Evolutionary conservation across 64 coral and sea anemone genomes (phyloP), one percentile per base, ranked within the genome.

Genomic region (Stylophora pistillata): DNA sequence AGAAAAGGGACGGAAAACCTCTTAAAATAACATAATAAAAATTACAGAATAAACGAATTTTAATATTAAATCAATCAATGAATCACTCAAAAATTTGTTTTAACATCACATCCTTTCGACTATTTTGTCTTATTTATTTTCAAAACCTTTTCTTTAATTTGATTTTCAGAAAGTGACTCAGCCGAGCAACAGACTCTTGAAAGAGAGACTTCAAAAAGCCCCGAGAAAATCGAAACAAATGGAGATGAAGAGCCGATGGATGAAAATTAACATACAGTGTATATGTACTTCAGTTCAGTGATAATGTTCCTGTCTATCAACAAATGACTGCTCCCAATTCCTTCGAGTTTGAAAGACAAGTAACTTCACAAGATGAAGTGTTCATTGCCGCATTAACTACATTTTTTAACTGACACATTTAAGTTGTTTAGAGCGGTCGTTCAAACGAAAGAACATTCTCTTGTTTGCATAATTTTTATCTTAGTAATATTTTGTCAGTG

Each of bases 171-270:
- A 23, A 4, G 60, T 53, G 80, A 84, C 1, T 15, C 80, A 17
- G 20, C 9, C 13, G 6, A 27, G 17, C 21, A 84, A 34, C 32
- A 84, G 30, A 69, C 80, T 47, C 37, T 47, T 47, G 37, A 47
- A 7, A 37, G 61, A 65, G 31, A 84, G 14, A 26, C 5, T 69
- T 26, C 21, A 25, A 25, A 53, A 13, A 62, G 0, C 32, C 21
- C 47, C 2, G 79, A 82, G 65, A 32, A 16, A 65, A 82, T 53
- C 10, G 79, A 82, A 82, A 32, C 30, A 65, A 82, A 60, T 64
- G 27, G 65, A 31, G 80, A 68, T 23, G 73, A 76, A 53, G 80
- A 84, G 28, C 80, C 80, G 0, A 84, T 84, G 80, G 80, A 84
- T 6, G 18, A 84, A 70, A 84, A 84, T 13, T 84, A 25, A 84